Conservation (phyloP, 2,888 invertebrate genomes). For the Ariolimax columbianus region DNA sequence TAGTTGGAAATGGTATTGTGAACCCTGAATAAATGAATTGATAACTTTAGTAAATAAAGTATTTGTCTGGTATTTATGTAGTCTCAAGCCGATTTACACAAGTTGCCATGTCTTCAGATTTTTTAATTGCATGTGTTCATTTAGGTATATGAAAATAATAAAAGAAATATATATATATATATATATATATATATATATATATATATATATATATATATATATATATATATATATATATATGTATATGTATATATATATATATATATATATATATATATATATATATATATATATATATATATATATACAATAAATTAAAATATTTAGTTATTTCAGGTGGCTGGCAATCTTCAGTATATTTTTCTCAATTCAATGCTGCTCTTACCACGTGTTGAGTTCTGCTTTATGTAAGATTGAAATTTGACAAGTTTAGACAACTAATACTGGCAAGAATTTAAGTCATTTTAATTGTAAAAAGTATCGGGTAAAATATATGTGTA, state of each 20-base stretch:
- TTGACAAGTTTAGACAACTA: no score
- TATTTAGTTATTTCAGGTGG: neutral
- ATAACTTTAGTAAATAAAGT: neutral
- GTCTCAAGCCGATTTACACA: neutral
- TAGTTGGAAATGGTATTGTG: neutral
- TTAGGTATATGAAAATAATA: neutral
- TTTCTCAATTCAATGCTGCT: no score
- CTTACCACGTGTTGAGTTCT: no score
- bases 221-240: neutral
- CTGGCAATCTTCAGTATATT: neutral
- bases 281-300: neutral
- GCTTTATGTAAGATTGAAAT: no score
- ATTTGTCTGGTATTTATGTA: neutral
- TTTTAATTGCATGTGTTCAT: neutral
- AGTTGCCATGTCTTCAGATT: neutral
- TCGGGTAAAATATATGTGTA: no score
- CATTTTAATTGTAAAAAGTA: no score
- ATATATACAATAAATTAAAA: neutral
- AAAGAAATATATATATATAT: neutral
- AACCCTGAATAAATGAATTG: neutral
- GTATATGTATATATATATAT: conserved; percentile 24
- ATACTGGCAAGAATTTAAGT: no score
- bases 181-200: conserved; percentile 27
- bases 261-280: conserved; percentile 33
- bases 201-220: conserved; percentile 36